Evolutionary conservation across 2,113 vertebrate genomes (phyloP), one percentile per base, ranked within the genome.

Genomic region (Cyanoramphus novaezelandiae): DNA sequence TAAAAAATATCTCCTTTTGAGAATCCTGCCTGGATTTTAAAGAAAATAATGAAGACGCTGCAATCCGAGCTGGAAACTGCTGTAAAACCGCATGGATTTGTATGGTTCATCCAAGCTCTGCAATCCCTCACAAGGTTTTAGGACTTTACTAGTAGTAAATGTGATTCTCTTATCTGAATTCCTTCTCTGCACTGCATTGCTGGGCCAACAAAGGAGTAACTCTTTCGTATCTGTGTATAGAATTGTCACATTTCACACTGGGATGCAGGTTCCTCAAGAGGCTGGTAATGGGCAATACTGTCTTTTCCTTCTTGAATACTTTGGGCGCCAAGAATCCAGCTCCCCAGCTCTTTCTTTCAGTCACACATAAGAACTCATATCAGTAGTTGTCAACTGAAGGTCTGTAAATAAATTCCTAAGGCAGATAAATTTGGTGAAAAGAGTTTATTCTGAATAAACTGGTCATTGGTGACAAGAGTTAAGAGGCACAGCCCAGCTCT

Each of bases 161-260:
- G 6, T 24, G 49, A 15, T 49, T 4, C 9, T 52, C 33, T 17
- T 11, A 1, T 31, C 25, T 68, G 57, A 31, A 11, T 3, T 52
- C 16, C 28, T 10, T 1, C 31, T 92, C 29, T 90, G 53, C 33
- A 4, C 25, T 74, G 67, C 17, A 3, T 25, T 90, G 21, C 71
- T 37, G n/a, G 39, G 35, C 46, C 41, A 13, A 15, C 35, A 75
- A 35, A 74, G 33, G 13, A 65, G 14, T 13, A 8, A 53, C 21
- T 67, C 0, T 0, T 68, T 28, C 11, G 4, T 41, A 31, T 35
- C 17, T 82, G 6, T 11, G 3, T 7, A 11, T 27, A 17, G 41
- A 57, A 53, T 14, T 63, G 60, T 62, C 7, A 0, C 62, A 7
- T 64, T 82, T 68, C 39, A 16, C 43, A 0, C 8, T 24, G 80